These are phyloP conservation scores for Porites lobata DNA, from an alignment of 92 coral and sea anemone species.

Conservation along the genomic window DNA sequence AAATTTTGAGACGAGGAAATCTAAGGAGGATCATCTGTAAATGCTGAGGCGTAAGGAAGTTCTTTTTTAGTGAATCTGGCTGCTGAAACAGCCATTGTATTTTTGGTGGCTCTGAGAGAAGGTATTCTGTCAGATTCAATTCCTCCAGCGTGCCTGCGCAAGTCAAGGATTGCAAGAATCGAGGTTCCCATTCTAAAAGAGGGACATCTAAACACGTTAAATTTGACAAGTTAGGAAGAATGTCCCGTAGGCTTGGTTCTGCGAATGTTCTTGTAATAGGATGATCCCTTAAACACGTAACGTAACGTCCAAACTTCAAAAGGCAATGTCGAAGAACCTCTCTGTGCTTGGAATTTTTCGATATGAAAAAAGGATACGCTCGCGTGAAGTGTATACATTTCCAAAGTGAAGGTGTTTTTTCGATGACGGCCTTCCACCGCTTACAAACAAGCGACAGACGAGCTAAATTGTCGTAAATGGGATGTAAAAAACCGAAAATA, in stretches of 20 bases:
- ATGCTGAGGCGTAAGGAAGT: slow-evolving; percentile 38
- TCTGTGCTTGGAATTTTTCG: slow-evolving; percentile 17
- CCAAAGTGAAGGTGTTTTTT: slow-evolving; percentile 48
- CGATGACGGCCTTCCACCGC: slow-evolving; percentile 44
- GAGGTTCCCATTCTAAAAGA: slow-evolving; percentile 32
- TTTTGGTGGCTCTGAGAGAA: slow-evolving; percentile 23
- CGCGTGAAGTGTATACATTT: slow-evolving; percentile 40
- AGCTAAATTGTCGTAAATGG: slow-evolving; percentile 29
- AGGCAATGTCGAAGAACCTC: slow-evolving; percentile 34
- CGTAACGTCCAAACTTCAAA: slow-evolving; percentile 30
- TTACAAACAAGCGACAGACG: slow-evolving; percentile 29
- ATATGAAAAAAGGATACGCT: neutral
- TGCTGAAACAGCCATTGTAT: slow-evolving; percentile 31
- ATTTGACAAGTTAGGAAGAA: slow-evolving; percentile 10
- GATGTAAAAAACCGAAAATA: slow-evolving; percentile 36
- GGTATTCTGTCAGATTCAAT: slow-evolving; percentile 36
- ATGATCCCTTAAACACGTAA: slow-evolving; percentile 42
- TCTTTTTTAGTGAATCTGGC: slow-evolving; percentile 15
- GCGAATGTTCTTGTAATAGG: slow-evolving; percentile 48
- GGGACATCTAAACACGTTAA: slow-evolving; percentile 49
- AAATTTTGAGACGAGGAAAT: slow-evolving; percentile 47
- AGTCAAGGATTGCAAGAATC: slow-evolving; percentile 19
- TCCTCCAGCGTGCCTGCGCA: slow-evolving; percentile 46
- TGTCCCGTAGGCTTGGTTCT: slow-evolving; percentile 5
- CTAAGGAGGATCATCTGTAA: slow-evolving; percentile 23